Evolutionary conservation across 92 coral and sea anemone species (phyloP), one percentile per base, ranked within the genome.

Genomic region (Porites rus): DNA sequence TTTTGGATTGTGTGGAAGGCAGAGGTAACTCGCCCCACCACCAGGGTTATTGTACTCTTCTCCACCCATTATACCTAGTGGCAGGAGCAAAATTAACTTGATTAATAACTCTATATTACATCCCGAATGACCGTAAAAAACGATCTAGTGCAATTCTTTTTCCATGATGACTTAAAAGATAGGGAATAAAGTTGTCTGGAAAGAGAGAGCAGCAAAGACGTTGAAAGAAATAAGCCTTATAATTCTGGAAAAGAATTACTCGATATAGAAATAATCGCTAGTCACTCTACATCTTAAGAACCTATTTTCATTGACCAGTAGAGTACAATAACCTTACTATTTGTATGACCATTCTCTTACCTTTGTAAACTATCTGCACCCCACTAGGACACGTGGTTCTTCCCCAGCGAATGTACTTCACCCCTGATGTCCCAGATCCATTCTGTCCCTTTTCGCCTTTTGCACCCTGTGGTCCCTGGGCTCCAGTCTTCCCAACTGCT

Each of bases 361-460:
- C 91, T 75, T 80, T 53, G 62, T 88, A 88, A 50, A 88, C 83
- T 11, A 64, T 25, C 65, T 78, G 67, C 31, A 75, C 74, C 9
- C 84, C 80, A 10, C 51, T 59, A 21, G 94, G 94, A 72, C 94
- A 91, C 12, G 82, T 54, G 51, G 83, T 91, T 73, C 83, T 91
- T 82, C 94, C 94, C 91, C 94, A 91, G 8, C 91, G 91, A 17
- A 88, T 73, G 51, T 91, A 91, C 53, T 81, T 84, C 19, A 84
- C 88, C 1, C 88, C 90, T 21, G 52, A 51, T 51, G 63, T 79
- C 51, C 86, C 91, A 1, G 88, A 21, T 20, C 85, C 81, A 18
- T 88, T 88, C 83, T 51, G 62, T 54, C 67, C 65, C 17, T 50
- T 72, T 43, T 72, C 76, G 51, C 76, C 76, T 46, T 50, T 72